Conservation (phyloP, 64 coral and sea anemone species). For the Hydrozoanthus tunicans region DNA sequence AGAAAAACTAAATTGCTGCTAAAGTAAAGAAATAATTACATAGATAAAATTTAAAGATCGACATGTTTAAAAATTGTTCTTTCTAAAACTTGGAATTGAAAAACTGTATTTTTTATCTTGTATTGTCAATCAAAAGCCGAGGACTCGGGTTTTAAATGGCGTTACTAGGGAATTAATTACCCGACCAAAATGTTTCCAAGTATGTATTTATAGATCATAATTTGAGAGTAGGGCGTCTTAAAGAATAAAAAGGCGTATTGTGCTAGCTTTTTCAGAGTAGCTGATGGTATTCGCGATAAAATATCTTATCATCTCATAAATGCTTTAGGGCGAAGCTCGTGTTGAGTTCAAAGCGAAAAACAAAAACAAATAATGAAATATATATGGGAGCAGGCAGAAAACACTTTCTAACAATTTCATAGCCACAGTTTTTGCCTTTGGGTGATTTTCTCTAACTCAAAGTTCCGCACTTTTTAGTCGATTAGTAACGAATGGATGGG, state of each 20-base stretch:
- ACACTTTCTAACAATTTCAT: neutral
- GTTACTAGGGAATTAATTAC: slow-evolving; percentile 20
- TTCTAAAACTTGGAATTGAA: neutral
- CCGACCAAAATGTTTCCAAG: neutral
- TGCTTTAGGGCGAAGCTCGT: neutral
- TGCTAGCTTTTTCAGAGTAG: slow-evolving; percentile 9
- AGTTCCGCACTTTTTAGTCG: neutral
- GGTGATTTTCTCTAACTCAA: neutral
- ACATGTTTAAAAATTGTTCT: neutral
- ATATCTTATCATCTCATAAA: neutral
- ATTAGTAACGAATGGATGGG: slow-evolving; percentile 7
- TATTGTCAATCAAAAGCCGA: neutral
- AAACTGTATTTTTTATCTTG: neutral
- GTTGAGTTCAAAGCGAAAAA: neutral
- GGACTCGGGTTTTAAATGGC: neutral
- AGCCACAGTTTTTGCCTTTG: neutral
- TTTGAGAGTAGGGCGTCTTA: no score
- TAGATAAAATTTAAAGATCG: neutral
- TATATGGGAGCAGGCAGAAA: neutral
- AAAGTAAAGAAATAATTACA: no score
- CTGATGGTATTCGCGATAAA: slow-evolving; percentile 1
- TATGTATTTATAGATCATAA: no score
- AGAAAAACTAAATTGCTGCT: no score
- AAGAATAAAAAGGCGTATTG: neutral
- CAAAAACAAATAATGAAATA: neutral